phyloP scores from a whole-genome alignment of 2,113 vertebrate species.

The Pangasianodon hypophthalmus region DNA sequence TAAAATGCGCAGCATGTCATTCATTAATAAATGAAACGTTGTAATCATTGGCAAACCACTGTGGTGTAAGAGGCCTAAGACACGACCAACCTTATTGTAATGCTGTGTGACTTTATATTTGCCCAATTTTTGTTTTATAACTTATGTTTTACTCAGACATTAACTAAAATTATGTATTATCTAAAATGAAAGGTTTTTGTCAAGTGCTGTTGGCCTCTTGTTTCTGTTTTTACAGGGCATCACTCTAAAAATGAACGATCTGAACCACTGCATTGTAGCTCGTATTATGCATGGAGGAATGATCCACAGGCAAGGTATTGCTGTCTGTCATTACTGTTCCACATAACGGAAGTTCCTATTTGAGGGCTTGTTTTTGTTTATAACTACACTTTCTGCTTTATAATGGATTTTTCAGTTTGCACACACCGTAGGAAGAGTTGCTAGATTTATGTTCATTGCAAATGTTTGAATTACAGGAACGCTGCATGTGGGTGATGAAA shows the following conservation, averaged over 20 bases:
- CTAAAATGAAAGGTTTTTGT: not conserved
- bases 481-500: slow-evolving; percentile 95
- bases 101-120: not conserved
- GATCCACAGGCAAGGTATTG: slow-evolving; percentile 97
- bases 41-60: not conserved
- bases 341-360: not conserved
- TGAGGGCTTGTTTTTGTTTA: not conserved
- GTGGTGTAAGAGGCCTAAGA: not conserved
- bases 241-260: slow-evolving; percentile 98
- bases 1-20: not conserved
- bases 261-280: slow-evolving; percentile 97
- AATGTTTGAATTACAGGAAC: slow-evolving; percentile 77
- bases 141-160: not conserved
- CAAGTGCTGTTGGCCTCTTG: not conserved
- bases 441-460: not conserved
- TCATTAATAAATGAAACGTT: not conserved
- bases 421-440: not conserved
- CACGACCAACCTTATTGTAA: not conserved
- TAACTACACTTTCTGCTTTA: not conserved
- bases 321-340: slow-evolving; percentile 17
- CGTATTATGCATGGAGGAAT: slow-evolving; percentile 99
- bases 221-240: slow-evolving; percentile 84
- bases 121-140: not conserved
- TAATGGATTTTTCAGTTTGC: not conserved
- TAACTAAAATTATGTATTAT: not conserved